Evolutionary conservation across 2,888 invertebrate genomes (phyloP).

Genomic region (Oscheius onirici): DNA sequence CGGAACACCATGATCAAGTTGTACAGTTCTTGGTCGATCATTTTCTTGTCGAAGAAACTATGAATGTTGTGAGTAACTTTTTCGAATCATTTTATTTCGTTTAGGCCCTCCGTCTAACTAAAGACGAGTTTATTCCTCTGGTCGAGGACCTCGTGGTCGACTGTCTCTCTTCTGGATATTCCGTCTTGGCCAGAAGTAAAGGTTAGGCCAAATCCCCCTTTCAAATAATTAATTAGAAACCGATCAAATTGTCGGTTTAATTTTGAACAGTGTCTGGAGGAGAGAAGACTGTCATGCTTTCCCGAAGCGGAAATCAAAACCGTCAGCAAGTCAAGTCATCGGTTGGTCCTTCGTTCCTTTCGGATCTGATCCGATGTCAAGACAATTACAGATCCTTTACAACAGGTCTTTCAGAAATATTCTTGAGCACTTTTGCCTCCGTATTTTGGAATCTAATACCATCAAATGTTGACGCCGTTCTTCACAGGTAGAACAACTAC

Average conservation of each 20-base stretch:
- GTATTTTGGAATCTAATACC: conserved; percentile 18
- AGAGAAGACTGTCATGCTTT: neutral
- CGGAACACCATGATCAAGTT: neutral
- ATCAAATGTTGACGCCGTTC: conserved; percentile 5
- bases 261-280: conserved; percentile 15
- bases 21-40: neutral
- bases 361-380: too few species aligned
- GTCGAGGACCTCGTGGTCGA: neutral
- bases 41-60: conserved; percentile 13
- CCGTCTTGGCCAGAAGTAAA: neutral
- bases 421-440: conserved; percentile 1
- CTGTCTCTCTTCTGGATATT: conserved; percentile 6
- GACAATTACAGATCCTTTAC: too few species aligned
- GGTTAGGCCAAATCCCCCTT: neutral
- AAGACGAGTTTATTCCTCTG: conserved; percentile 15
- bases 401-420: too few species aligned
- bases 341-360: neutral
- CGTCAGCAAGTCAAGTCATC: neutral
- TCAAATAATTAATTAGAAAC: neutral
- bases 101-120: conserved; percentile 11
- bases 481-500: conserved; percentile 7
- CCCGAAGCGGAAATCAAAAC: neutral
- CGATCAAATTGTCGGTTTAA: neutral
- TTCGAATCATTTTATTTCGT: neutral
- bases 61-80: conserved; percentile 18